Percentiles rank a stretch among this genome's conserved stretches.
Evolutionary conservation across 64 coral and sea anemone genomes (phyloP).

Genomic region (Dendronephthya gigantea): DNA sequence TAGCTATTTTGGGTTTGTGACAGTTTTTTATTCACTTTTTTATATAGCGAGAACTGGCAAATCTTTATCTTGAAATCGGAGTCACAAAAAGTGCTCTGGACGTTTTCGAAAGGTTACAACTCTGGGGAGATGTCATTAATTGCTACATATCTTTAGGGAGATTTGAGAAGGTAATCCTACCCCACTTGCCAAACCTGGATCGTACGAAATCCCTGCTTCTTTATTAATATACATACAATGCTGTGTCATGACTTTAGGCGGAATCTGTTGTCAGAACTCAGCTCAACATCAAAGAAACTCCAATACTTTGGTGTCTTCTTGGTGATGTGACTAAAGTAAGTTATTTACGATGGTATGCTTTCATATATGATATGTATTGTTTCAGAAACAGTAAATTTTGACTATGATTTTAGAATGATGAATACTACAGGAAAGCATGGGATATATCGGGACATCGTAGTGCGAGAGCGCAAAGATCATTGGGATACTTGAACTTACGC

Average conservation of each 20-base stretch:
- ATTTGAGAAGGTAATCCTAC: conserved; percentile 77
- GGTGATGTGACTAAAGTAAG: conserved; percentile 76
- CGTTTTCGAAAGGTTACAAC: conserved; percentile 32
- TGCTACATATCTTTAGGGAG: conserved; percentile 72
- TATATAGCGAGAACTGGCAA: conserved; percentile 66
- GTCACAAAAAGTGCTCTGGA: not conserved
- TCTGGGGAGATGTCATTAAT: conserved; percentile 83
- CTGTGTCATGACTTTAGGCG: conserved; percentile 35
- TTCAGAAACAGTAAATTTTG: not conserved
- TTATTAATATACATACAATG: not conserved
- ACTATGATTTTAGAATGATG: conserved; percentile 43
- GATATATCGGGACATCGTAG: conserved; percentile 80
- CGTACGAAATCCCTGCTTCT: too few relatives aligned
- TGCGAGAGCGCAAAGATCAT: conserved; percentile 72
- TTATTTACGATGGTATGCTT: not conserved
- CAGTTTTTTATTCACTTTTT: too few relatives aligned
- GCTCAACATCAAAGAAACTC: conserved; percentile 59
- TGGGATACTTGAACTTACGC: conserved; percentile 66
- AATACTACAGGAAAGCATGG: conserved; percentile 79
- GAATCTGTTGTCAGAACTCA: conserved; percentile 68
- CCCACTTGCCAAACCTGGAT: too few relatives aligned
- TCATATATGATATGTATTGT: not conserved
- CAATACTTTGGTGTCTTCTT: conserved; percentile 78
- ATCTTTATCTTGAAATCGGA: conserved; percentile 29
- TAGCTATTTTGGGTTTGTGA: too few relatives aligned